Conservation (phyloP, 2,888 invertebrate species). For the Drosophila anceps region DNA sequence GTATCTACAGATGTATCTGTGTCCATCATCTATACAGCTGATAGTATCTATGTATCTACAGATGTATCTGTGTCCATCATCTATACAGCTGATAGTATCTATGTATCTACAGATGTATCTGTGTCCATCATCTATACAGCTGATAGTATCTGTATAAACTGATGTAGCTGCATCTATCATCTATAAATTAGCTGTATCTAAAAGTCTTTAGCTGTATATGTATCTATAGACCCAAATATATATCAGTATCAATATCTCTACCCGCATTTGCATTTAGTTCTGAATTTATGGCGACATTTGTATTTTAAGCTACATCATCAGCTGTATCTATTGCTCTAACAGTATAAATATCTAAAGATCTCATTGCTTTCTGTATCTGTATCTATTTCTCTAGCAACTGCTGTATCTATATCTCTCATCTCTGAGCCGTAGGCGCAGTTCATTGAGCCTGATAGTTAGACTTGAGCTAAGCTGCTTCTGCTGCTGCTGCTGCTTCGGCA, state of each 20-base stretch:
- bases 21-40: no score
- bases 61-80: no score
- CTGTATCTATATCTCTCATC: conserved; percentile 23
- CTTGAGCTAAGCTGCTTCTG: conserved; percentile 58
- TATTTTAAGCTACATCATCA: neutral
- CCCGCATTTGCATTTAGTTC: neutral
- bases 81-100: no score
- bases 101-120: no score
- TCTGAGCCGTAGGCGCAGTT: conserved; percentile 65
- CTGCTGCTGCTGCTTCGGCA: conserved; percentile 38
- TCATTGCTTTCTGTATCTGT: conserved; percentile 4
- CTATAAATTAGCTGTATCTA: neutral
- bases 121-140: neutral
- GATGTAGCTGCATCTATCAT: neutral
- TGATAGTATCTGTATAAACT: neutral
- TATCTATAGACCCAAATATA: neutral
- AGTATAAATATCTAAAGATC: neutral
- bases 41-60: no score
- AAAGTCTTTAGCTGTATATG: neutral
- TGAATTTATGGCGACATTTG: neutral
- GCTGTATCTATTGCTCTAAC: neutral
- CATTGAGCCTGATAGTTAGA: conserved; percentile 67
- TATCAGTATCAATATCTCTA: neutral
- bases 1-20: no score
- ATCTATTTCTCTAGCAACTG: conserved; percentile 7